These are phyloP conservation scores for Artibeus jamaicensis DNA, from an alignment of 2,797 vertebrate genomes.

Conservation along the genomic window DNA sequence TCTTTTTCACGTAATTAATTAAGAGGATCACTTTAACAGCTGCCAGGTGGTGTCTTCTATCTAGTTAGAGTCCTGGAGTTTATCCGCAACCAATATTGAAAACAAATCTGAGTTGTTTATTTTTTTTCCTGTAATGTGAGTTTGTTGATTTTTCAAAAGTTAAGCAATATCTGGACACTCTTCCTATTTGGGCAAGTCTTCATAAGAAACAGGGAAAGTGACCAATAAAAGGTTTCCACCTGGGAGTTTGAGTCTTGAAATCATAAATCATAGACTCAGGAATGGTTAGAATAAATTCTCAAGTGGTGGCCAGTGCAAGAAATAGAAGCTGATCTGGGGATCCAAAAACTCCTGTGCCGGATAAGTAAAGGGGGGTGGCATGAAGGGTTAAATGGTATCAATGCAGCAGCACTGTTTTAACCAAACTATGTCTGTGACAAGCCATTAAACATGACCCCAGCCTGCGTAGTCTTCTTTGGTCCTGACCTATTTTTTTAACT, in stretches of 20 bases:
- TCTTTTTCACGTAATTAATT: conserved; percentile 24
- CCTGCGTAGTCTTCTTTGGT: not conserved
- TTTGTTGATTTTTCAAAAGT: not conserved
- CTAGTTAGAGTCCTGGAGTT: not conserved
- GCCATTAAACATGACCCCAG: not conserved
- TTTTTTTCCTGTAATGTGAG: not conserved
- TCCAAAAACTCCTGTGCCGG: no score
- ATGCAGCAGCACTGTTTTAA: not conserved
- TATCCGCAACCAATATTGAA: not conserved
- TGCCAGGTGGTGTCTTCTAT: not conserved
- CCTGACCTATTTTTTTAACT: not conserved
- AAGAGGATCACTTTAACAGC: conserved; percentile 17
- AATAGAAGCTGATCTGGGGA: no score
- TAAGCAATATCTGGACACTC: not conserved
- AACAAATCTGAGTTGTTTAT: conserved; percentile 30
- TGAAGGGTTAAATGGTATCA: not conserved
- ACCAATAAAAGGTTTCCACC: not conserved
- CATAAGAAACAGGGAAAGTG: not conserved
- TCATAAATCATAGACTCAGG: not conserved
- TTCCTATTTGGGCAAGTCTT: not conserved
- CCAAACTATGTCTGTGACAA: not conserved
- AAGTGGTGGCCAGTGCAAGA: not conserved
- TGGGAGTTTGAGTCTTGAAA: conserved; percentile 8
- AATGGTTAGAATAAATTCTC: not conserved
- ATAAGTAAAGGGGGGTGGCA: not conserved